Conservation (phyloP, 1,140 invertebrate genomes). For the Luehdorfia chinensis region DNA sequence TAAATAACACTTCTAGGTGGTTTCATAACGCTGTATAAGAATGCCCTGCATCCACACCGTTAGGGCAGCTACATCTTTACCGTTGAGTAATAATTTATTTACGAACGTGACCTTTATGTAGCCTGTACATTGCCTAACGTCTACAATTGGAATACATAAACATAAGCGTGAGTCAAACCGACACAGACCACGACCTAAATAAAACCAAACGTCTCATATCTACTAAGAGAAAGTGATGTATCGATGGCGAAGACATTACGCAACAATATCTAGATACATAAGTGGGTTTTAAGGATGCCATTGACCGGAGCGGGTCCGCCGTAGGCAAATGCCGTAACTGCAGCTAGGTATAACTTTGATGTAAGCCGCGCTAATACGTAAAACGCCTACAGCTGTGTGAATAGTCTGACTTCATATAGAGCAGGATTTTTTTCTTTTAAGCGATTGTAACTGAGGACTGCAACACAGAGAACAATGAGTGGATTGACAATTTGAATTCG, state of each 20-base stretch:
- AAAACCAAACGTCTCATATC: slow-evolving; percentile 9
- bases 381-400: too few species aligned
- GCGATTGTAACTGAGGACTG: too few species aligned
- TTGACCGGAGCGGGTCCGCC: slow-evolving; percentile 2
- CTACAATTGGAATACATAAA: slow-evolving; percentile 10
- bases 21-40: too few species aligned
- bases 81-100: slow-evolving; percentile 8
- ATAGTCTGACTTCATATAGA: too few species aligned
- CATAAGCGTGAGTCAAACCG: slow-evolving; percentile 6
- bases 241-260: slow-evolving; percentile 9
- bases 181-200: slow-evolving; percentile 13
- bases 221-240: slow-evolving; percentile 16
- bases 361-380: too few species aligned
- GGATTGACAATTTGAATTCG: too few species aligned
- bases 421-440: too few species aligned
- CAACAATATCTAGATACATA: slow-evolving; percentile 3
- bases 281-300: slow-evolving; percentile 11
- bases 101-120: slow-evolving; percentile 7
- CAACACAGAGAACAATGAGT: too few species aligned
- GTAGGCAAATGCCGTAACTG: not conserved
- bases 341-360: too few species aligned
- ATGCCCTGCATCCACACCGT: too few species aligned
- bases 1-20: too few species aligned
- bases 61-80: too few species aligned
- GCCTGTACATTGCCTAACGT: slow-evolving; percentile 4